Evolutionary conservation across 2,888 invertebrate genomes (phyloP).

Genomic region (Ichneumoninae sp.): DNA sequence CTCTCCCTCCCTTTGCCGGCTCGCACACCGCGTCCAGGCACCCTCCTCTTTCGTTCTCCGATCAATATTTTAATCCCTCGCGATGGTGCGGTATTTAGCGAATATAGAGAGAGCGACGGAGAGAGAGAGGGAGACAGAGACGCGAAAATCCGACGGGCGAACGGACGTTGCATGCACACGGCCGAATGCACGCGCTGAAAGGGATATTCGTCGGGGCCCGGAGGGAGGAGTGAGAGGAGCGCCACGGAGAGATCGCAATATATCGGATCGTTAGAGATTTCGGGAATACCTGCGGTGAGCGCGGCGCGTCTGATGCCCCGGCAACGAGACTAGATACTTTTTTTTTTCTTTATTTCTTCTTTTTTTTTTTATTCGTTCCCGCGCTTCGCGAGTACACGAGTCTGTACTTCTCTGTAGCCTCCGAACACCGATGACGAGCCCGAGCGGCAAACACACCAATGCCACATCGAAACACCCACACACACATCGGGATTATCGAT

Average conservation of each 20-base stretch:
- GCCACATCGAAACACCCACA: not conserved
- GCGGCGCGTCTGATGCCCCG: constrained; percentile 55
- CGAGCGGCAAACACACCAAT: not conserved
- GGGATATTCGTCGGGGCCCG: constrained; percentile 63
- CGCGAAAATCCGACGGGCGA: constrained; percentile 48
- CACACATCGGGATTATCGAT: constrained; percentile 58
- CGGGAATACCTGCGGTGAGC: constrained; percentile 50
- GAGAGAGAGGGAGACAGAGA: constrained; percentile 65
- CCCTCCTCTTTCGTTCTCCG: constrained; percentile 75
- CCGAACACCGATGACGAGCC: constrained; percentile 13
- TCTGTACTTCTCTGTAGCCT: constrained; percentile 54
- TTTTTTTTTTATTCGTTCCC: constrained; percentile 23
- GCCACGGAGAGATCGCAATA: constrained; percentile 65
- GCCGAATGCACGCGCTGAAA: constrained; percentile 68
- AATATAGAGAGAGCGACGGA: constrained; percentile 73
- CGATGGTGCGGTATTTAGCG: constrained; percentile 84
- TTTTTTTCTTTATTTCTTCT: constrained; percentile 13
- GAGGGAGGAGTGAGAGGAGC: constrained; percentile 32
- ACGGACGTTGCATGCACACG: constrained; percentile 36
- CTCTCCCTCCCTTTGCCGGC: constrained; percentile 40
- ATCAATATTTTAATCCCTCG: constrained; percentile 84
- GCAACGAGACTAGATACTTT: constrained; percentile 52
- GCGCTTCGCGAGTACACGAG: constrained; percentile 54
- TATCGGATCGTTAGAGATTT: constrained; percentile 73
- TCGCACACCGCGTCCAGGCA: constrained; percentile 65